A percentile compares a stretch with the other conserved stretches of the same genome.
phyloP scores from a whole-genome alignment of 2,888 invertebrate genomes.

The Ferrisia virgata region DNA sequence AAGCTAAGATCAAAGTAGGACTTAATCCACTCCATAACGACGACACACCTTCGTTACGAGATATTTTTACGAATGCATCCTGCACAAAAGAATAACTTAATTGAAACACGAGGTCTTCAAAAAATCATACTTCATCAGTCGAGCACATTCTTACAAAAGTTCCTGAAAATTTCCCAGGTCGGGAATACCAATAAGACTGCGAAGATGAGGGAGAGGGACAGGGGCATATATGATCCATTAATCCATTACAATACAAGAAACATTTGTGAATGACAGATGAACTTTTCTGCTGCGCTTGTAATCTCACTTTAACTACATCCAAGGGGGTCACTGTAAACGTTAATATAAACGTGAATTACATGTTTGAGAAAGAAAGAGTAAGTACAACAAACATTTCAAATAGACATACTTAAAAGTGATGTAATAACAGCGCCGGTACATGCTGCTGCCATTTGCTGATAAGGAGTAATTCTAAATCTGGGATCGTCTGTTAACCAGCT shows the following conservation, averaged over 20 bases:
- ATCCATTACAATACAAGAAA: slow-evolving; percentile 93
- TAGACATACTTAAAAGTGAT: slow-evolving; percentile 71
- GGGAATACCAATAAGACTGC: slow-evolving; percentile 49
- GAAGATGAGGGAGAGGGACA: slow-evolving; percentile 58
- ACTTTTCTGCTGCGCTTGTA: slow-evolving; percentile 86
- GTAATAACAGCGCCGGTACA: slow-evolving; percentile 87
- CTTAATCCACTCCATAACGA: slow-evolving; percentile 97
- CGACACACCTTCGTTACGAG: slow-evolving; percentile 78
- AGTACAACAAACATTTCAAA: not conserved
- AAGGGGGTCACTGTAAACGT: slow-evolving; percentile 90
- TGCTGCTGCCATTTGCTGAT: slow-evolving; percentile 80
- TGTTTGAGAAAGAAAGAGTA: not conserved
- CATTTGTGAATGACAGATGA: slow-evolving; percentile 78
- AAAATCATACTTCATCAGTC: not conserved
- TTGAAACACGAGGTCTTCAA: slow-evolving; percentile 24
- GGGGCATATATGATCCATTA: slow-evolving; percentile 96
- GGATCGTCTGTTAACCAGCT: slow-evolving; percentile 63
- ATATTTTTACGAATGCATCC: slow-evolving; percentile 95
- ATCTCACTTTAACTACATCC: slow-evolving; percentile 97
- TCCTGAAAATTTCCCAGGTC: slow-evolving; percentile 53
- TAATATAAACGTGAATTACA: too few species aligned
- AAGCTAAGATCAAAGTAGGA: slow-evolving; percentile 89
- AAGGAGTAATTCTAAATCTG: slow-evolving; percentile 70
- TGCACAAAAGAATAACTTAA: slow-evolving; percentile 53
- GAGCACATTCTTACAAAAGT: slow-evolving; percentile 60